phyloP scores from a whole-genome alignment of 2,888 invertebrate genomes.

The Diaprepes abbreviatus region DNA sequence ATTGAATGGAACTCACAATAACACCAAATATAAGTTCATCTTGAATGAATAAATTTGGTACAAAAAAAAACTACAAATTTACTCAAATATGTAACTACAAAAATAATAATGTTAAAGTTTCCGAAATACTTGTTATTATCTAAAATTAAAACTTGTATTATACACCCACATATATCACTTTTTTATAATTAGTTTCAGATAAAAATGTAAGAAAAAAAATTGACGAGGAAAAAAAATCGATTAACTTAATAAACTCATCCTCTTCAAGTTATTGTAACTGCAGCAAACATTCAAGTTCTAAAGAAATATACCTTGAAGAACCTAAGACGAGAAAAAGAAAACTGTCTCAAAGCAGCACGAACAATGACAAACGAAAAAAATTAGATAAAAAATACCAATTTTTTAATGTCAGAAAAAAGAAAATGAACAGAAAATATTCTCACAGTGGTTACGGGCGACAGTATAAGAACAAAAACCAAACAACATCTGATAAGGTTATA shows the following conservation, averaged over 20 bases:
- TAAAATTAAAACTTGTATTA: too few relatives aligned
- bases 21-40: background rate
- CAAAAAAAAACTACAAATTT: background rate
- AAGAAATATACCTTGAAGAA: background rate
- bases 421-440: background rate
- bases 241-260: background rate
- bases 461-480: background rate
- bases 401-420: background rate
- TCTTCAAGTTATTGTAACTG: background rate
- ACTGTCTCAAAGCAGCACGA: background rate
- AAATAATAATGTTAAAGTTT: background rate
- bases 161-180: too few relatives aligned
- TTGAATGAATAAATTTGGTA: background rate
- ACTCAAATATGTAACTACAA: background rate
- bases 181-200: background rate
- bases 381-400: background rate
- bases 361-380: background rate
- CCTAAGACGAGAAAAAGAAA: background rate
- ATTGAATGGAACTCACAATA: too few relatives aligned
- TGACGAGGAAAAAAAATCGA: background rate
- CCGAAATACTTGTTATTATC: too few relatives aligned
- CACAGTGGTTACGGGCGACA: background rate
- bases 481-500: background rate
- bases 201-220: background rate
- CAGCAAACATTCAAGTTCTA: background rate